phyloP scores from a whole-genome alignment of 1,140 invertebrate genomes.

The Drosophila orena region DNA sequence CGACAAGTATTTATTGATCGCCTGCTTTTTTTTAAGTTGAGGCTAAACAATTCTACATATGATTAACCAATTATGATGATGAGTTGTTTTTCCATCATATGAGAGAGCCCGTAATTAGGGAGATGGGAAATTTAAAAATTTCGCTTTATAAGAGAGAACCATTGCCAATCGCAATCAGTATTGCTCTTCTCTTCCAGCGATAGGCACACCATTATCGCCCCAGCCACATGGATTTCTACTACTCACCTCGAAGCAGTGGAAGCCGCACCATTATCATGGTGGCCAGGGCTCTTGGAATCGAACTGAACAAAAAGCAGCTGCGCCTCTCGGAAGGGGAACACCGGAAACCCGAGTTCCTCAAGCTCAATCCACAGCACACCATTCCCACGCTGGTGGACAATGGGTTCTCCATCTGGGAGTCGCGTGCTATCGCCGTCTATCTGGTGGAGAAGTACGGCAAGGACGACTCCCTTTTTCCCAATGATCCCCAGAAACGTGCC shows the following conservation, averaged over 20 bases:
- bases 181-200: neutral
- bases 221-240: constrained; percentile 45
- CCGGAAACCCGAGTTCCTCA: constrained; percentile 87
- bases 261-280: constrained; percentile 84
- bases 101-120: neutral
- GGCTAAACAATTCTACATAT: neutral
- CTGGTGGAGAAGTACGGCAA: constrained; percentile 72
- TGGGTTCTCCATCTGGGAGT: constrained; percentile 63
- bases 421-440: constrained; percentile 67
- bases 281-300: constrained; percentile 84
- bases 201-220: neutral
- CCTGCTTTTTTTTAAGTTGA: neutral
- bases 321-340: constrained; percentile 88
- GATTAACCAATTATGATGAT: neutral
- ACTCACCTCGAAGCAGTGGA: constrained; percentile 64
- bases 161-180: constrained; percentile 1
- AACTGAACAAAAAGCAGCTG: constrained; percentile 84
- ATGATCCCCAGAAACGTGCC: constrained; percentile 85
- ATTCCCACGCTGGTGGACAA: constrained; percentile 69
- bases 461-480: constrained; percentile 86
- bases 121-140: neutral
- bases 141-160: constrained; percentile 14
- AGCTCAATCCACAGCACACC: constrained; percentile 81
- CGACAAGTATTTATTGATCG: neutral
- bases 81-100: neutral